These are phyloP conservation scores for Hippasteria phrygiana DNA, from an alignment of 53 echinoderm and acorn worm genomes.

Conservation along the genomic window DNA sequence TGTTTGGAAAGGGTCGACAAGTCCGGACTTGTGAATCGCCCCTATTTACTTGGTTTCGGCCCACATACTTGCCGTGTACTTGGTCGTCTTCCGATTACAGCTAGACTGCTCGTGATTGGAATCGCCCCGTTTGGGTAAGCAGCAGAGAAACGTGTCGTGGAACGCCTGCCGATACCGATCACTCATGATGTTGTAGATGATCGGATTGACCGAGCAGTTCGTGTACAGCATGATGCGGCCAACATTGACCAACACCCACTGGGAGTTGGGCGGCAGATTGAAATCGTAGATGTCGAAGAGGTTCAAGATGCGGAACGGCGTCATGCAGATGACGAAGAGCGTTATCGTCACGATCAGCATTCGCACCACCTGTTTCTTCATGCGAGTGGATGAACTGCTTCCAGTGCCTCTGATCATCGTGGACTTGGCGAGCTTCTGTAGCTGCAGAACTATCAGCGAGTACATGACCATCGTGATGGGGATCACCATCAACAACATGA, in stretches of 20 bases:
- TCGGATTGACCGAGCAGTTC: conserved; percentile 92
- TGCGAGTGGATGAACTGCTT: conserved; percentile 83
- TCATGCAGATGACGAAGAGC: conserved; percentile 91
- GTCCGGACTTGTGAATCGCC: not conserved
- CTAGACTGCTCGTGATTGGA: conserved; percentile 61
- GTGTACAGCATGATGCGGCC: conserved; percentile 93
- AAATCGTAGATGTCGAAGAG: conserved; percentile 77
- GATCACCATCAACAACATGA: conserved; percentile 94
- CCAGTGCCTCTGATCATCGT: conserved; percentile 79
- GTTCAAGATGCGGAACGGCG: conserved; percentile 94
- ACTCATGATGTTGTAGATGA: conserved; percentile 98
- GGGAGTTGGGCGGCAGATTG: conserved; percentile 72
- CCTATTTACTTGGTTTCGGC: conserved; percentile 49
- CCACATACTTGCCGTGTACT: conserved; percentile 64
- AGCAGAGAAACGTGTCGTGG: conserved; percentile 86
- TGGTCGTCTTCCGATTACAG: conserved; percentile 58
- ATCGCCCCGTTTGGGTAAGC: conserved; percentile 73
- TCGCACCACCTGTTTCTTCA: conserved; percentile 97
- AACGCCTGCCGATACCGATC: conserved; percentile 93
- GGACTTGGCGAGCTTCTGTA: conserved; percentile 84
- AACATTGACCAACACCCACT: conserved; percentile 90
- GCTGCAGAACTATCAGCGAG: conserved; percentile 84
- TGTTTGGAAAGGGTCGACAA: not conserved
- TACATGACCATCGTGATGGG: conserved; percentile 91
- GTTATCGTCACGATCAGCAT: conserved; percentile 98